phyloP scores from a whole-genome alignment of 2,888 invertebrate genomes.

The Synergus laeviventris region DNA sequence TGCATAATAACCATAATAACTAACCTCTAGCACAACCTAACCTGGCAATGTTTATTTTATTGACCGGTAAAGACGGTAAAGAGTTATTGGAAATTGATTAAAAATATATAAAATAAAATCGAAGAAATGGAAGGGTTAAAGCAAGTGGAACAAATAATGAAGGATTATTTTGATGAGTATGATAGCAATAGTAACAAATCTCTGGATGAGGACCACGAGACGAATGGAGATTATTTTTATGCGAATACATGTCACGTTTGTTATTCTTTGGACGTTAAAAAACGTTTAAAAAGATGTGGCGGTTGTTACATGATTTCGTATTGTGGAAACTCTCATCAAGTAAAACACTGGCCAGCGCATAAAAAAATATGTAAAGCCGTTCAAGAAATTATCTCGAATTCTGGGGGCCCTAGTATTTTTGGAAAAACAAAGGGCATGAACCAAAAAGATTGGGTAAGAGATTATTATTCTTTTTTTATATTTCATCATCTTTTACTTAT shows the following conservation, averaged over 20 bases:
- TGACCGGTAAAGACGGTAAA: neutral
- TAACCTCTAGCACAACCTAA: too few species aligned
- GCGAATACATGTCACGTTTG: conserved; percentile 72
- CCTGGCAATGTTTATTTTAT: too few species aligned
- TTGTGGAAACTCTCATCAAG: conserved; percentile 70
- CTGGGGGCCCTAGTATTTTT: conserved; percentile 49
- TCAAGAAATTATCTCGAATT: conserved; percentile 50
- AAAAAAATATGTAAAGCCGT: conserved; percentile 66
- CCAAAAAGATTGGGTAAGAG: conserved; percentile 53
- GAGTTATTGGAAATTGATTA: neutral
- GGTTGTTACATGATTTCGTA: conserved; percentile 72
- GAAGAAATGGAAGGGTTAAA: neutral
- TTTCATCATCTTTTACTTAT: conserved; percentile 29
- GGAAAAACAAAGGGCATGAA: conserved; percentile 44
- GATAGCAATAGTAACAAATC: neutral
- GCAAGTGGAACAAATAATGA: neutral
- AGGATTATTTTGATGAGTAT: neutral
- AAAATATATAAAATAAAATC: neutral
- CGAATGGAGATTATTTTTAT: conserved; percentile 61
- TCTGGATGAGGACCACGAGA: neutral
- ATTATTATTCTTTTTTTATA: neutral
- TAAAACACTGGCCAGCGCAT: conserved; percentile 69
- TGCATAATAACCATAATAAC: too few species aligned
- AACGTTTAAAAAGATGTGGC: conserved; percentile 66
- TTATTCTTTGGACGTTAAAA: conserved; percentile 60